Evolutionary conservation across 2,797 vertebrate genomes (phyloP), one percentile per base, ranked within the genome.

Genomic region (Hippopotamyrus pictus): DNA sequence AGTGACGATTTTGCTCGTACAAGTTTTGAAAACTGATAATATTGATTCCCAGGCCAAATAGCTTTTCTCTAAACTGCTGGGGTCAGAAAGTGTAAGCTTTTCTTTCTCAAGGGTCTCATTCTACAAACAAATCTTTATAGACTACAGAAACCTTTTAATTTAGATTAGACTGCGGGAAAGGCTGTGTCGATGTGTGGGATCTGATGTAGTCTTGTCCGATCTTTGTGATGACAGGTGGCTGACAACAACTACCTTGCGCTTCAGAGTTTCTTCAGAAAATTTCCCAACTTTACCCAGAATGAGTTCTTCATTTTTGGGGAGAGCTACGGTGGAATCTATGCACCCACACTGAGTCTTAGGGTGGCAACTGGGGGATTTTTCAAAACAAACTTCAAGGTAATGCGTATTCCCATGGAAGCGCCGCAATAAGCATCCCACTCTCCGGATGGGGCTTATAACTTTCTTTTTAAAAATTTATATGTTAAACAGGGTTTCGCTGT

Each of bases 321-420:
- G 93, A 97, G 96, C 91, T 97, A 97, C 1, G 96, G 96, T 7
- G 96, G 96, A 0, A 93, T 97, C 76, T 97, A 97, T 29, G 94
- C 88, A 1, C 96, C 96, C 0, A 96, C 95, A 0, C 95, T 97
- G 57, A 96, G 95, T 90, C 90, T 95, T 69, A 93, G 89, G 0
- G 94, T 97, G 51, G 94, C 92, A 6, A 91, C 92, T 0, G 94
- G 93, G 91, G 37, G 85, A 0, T 88, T 92, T 5, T 79, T 90
- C n/a, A 93, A 93, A 48, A 93, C 96, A 59, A 96, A 96, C 92
- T 94, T 97, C 46, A 95, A 95, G 95, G 96, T 96, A 89, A 93
- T 87, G 22, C 2, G 22, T n/a, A 57, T 41, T 25, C 51, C 17
- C n/a, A 22, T 11, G 44, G 33, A 9, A 6, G 4, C 5, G 41